phyloP scores from a whole-genome alignment of 2,888 invertebrate species.

The Herminia tarsipennalis region DNA sequence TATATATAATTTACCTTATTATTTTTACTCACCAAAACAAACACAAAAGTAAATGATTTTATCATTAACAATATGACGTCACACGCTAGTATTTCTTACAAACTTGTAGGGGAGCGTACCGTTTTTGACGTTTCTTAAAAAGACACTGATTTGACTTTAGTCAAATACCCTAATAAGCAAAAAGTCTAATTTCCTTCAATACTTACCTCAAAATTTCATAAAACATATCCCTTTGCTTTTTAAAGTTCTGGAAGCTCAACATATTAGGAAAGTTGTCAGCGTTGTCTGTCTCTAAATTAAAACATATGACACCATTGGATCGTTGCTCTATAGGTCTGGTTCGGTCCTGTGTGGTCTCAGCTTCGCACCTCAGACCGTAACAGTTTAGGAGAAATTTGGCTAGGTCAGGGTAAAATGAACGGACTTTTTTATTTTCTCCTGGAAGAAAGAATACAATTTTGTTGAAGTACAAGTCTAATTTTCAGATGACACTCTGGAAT shows the following conservation, averaged over 20 bases:
- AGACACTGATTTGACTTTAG: no score
- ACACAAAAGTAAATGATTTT: no score
- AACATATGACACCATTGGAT: slow-evolving; percentile 89
- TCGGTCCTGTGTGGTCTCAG: slow-evolving; percentile 46
- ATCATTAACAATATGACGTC: no score
- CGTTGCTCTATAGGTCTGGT: slow-evolving; percentile 16
- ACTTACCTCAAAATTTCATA: slow-evolving; percentile 87
- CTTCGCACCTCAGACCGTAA: slow-evolving; percentile 71
- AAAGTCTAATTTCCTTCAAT: not conserved
- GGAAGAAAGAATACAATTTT: slow-evolving; percentile 10
- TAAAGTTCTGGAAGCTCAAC: slow-evolving; percentile 90
- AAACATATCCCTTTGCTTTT: slow-evolving; percentile 94
- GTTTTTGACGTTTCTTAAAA: no score
- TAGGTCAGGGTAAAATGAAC: slow-evolving; percentile 84
- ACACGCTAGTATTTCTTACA: no score
- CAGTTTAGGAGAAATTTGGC: slow-evolving; percentile 73
- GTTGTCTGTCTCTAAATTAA: slow-evolving; percentile 94
- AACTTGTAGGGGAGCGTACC: no score
- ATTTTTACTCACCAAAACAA: no score
- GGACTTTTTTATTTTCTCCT: slow-evolving; percentile 88
- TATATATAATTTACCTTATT: no score
- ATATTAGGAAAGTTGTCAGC: slow-evolving; percentile 91
- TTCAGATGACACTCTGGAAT: no score
- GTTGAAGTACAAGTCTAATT: no score
- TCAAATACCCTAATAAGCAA: no score